Conservation (phyloP, 2,113 vertebrate genomes). For the Tauraco erythrolophus region DNA sequence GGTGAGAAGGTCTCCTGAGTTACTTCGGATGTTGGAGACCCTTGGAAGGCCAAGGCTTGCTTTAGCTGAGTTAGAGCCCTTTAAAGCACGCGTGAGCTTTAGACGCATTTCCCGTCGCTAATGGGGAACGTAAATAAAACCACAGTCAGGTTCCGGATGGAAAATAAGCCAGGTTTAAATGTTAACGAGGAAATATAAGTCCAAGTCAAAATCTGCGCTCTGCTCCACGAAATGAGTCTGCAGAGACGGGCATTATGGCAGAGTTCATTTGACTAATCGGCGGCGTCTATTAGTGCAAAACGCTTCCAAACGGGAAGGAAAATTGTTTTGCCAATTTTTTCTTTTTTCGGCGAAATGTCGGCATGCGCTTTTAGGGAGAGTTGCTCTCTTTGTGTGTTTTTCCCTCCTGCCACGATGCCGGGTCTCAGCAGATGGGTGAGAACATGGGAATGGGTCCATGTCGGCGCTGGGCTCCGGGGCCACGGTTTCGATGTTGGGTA, state of each 20-base stretch:
- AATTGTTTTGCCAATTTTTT: neutral
- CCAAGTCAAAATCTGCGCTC: neutral
- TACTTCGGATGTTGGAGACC: neutral
- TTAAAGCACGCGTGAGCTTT: neutral
- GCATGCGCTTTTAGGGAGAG: neutral
- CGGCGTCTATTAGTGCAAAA: constrained; percentile 18
- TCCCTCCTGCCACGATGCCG: neutral
- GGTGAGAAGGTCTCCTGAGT: neutral
- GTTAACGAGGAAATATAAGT: constrained; percentile 16
- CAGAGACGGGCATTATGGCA: constrained; percentile 10
- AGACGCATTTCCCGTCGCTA: neutral
- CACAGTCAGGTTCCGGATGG: neutral
- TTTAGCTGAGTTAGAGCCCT: neutral
- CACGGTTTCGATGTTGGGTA: rapidly evolving
- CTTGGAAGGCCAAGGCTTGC: neutral
- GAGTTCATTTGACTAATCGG: constrained; percentile 25
- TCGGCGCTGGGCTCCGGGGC: rapidly evolving
- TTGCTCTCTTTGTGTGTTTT: neutral
- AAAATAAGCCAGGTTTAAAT: constrained; percentile 49
- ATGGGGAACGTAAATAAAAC: constrained; percentile 15
- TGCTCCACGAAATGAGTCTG: constrained; percentile 1
- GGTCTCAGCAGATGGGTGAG: rapidly evolving
- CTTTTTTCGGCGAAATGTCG: neutral
- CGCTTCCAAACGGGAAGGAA: constrained; percentile 10
- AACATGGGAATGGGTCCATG: rapidly evolving